Evolutionary conservation across 2,113 vertebrate genomes (phyloP).

Genomic region (Alligator mississippiensis): DNA sequence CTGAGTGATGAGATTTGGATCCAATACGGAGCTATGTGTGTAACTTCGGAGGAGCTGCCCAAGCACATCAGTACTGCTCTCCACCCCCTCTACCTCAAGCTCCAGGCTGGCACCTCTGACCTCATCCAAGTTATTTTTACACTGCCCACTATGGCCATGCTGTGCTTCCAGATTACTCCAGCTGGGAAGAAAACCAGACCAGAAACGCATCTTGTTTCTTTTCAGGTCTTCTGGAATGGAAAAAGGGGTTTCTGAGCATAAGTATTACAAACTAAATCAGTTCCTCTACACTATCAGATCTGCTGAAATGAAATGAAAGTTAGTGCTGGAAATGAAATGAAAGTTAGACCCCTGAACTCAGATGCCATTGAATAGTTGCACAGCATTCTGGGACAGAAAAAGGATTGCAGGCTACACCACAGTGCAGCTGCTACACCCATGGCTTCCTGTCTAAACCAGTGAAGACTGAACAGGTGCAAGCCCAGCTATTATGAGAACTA

Average conservation of each 20-base stretch:
- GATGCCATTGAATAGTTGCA: background rate
- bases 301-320: conserved; percentile 29
- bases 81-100: background rate
- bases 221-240: background rate
- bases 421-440: conserved; percentile 34
- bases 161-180: background rate
- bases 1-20: background rate
- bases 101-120: background rate
- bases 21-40: background rate
- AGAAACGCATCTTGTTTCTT: background rate
- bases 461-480: conserved; percentile 65
- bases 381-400: background rate
- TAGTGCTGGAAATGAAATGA: conserved; percentile 29
- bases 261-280: background rate
- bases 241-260: background rate
- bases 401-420: background rate
- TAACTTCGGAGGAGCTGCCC: background rate
- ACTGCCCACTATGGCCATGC: too few species aligned
- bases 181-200: background rate
- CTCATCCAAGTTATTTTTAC: background rate
- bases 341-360: conserved; percentile 24
- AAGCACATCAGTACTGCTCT: rapidly evolving
- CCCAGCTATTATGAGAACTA: background rate
- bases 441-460: background rate
- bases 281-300: background rate